phyloP scores from a whole-genome alignment of 2,888 invertebrate genomes.

The Lordiphosa fenestrarum region DNA sequence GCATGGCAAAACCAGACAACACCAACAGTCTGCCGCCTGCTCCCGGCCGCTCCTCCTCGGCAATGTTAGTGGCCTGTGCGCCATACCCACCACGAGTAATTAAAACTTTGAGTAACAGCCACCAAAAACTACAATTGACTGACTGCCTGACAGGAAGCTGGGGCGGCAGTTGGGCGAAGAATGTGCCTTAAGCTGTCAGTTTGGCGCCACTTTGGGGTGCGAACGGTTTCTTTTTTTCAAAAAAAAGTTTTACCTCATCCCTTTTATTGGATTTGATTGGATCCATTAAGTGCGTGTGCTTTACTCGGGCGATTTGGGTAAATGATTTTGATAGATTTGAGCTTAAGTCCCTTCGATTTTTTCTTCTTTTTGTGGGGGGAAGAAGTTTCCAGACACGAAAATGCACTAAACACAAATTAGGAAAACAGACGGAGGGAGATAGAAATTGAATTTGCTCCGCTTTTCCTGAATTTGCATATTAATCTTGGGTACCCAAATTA shows the following conservation, averaged over 20 bases:
- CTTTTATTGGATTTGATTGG: conserved; percentile 56
- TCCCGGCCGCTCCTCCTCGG: conserved; percentile 3
- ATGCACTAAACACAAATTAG: conserved; percentile 67
- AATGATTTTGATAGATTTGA: conserved; percentile 71
- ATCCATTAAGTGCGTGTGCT: conserved; percentile 31
- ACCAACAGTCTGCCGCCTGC: not conserved
- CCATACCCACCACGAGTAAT: conserved; percentile 59
- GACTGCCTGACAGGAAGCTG: conserved; percentile 40
- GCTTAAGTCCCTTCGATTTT: conserved; percentile 33
- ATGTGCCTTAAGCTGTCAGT: conserved; percentile 46
- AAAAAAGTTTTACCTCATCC: conserved; percentile 53
- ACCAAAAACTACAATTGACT: conserved; percentile 65
- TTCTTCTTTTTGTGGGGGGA: conserved; percentile 33
- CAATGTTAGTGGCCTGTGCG: conserved; percentile 48
- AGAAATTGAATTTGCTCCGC: conserved; percentile 52
- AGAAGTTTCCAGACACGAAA: conserved; percentile 53
- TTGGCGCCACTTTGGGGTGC: conserved; percentile 57
- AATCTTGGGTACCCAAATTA: conserved; percentile 59
- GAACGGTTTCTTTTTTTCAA: conserved; percentile 51
- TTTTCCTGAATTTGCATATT: conserved; percentile 61
- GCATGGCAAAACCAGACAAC: conserved; percentile 17
- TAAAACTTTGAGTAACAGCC: conserved; percentile 78
- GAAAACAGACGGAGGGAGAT: conserved; percentile 26
- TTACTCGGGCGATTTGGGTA: conserved; percentile 57
- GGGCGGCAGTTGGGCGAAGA: conserved; percentile 15